Evolutionary conservation across 2,113 vertebrate species (phyloP).

Genomic region (Salvelinus namaycush): DNA sequence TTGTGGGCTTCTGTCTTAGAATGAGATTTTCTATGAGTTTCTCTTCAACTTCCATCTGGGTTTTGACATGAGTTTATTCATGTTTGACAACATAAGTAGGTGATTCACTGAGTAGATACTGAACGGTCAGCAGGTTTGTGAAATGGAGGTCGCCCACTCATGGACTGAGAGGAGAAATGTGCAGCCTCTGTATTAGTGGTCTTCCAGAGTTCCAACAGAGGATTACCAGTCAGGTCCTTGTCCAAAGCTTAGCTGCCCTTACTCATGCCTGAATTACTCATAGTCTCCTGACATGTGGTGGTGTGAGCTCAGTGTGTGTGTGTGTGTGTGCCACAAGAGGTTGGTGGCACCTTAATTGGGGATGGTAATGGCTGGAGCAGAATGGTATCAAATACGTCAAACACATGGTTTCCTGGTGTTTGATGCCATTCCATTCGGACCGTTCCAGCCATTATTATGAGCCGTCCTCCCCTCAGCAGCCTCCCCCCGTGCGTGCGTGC

Average conservation of each 20-base stretch:
- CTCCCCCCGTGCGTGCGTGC: background rate
- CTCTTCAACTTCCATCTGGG: background rate
- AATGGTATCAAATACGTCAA: too few relatives aligned
- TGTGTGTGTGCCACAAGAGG: background rate
- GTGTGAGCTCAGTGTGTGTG: background rate
- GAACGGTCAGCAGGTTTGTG: constrained; percentile 21
- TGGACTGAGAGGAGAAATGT: constrained; percentile 22
- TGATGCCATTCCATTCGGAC: too few relatives aligned
- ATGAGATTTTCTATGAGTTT: background rate
- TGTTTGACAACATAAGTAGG: constrained; percentile 19
- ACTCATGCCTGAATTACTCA: constrained; percentile 59
- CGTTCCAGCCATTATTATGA: too few relatives aligned
- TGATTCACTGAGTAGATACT: constrained; percentile 43
- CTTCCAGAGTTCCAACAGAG: constrained; percentile 44
- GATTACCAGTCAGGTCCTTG: constrained; percentile 42
- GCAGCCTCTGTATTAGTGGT: constrained; percentile 17
- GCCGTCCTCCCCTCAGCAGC: too few relatives aligned
- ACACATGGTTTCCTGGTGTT: too few relatives aligned
- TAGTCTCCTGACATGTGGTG: constrained; percentile 33
- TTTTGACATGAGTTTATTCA: constrained; percentile 1
- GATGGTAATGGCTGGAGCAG: too few relatives aligned
- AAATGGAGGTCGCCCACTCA: constrained; percentile 34
- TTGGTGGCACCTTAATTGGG: too few relatives aligned
- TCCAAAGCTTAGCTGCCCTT: constrained; percentile 26
- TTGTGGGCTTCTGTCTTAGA: background rate